Percentiles rank a stretch among this genome's conserved stretches.
Evolutionary conservation across 2,113 vertebrate genomes (phyloP).

Genomic region (Merops nubicus): DNA sequence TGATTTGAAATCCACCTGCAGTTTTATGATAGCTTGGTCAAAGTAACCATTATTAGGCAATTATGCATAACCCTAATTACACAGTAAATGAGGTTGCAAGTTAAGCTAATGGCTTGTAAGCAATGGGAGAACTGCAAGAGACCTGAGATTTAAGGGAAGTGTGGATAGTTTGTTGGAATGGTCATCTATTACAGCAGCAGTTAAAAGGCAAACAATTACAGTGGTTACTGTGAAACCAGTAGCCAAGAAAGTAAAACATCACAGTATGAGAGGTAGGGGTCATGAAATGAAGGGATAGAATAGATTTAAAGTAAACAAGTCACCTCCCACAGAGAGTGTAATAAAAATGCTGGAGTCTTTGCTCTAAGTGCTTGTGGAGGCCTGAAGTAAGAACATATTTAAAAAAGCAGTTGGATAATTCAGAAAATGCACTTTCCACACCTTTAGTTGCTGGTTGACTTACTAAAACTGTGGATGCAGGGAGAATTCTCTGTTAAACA

Average conservation of each 20-base stretch:
- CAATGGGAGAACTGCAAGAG: not conserved
- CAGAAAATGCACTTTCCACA: not conserved
- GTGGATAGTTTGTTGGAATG: not conserved
- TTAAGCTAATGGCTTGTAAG: not conserved
- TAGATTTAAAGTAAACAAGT: not conserved
- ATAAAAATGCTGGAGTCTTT: not conserved
- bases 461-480: not conserved
- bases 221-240: not conserved
- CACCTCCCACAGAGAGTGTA: not conserved
- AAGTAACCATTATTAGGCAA: not conserved
- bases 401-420: not conserved
- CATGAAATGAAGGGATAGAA: not conserved
- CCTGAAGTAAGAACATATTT: not conserved
- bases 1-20: not conserved
- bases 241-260: not conserved
- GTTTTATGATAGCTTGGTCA: not conserved
- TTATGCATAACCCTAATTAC: not conserved
- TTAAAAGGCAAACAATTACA: not conserved
- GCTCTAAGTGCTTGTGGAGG: not conserved
- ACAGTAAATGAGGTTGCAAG: not conserved
- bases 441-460: not conserved
- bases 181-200: not conserved
- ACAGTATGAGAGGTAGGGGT: not conserved
- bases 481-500: not conserved
- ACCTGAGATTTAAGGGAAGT: not conserved